Percentiles rank a stretch among this genome's conserved stretches.
Evolutionary conservation across 2,888 invertebrate genomes (phyloP).

Genomic region (Euspilapteryx auroguttella): DNA sequence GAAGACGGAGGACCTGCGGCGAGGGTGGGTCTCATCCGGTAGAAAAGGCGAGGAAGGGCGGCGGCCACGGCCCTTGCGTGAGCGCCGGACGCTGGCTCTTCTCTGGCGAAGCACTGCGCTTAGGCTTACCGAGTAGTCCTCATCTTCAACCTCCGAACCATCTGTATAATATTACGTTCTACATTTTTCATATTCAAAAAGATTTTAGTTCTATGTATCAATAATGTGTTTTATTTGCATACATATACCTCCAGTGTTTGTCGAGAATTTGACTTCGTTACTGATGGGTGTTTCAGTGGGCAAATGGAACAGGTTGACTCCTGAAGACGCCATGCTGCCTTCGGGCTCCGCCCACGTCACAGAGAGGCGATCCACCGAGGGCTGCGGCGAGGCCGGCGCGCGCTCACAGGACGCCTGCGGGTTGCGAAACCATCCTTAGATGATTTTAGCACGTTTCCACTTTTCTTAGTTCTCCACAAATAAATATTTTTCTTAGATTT

Average conservation of each 20-base stretch:
- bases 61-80: constrained; percentile 65
- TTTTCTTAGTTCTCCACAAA: no score
- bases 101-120: constrained; percentile 79
- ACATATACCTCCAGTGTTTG: constrained; percentile 21
- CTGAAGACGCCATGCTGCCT: constrained; percentile 46
- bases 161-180: constrained; percentile 18
- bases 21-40: constrained; percentile 32
- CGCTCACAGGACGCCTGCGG: constrained; percentile 39
- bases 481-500: no score
- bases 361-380: constrained; percentile 70
- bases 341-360: constrained; percentile 71
- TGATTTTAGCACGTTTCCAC: constrained; percentile 8
- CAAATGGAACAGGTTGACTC: constrained; percentile 42
- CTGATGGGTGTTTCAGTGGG: constrained; percentile 34
- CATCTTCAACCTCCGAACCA: constrained; percentile 77
- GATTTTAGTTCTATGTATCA: no score
- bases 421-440: no score
- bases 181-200: background rate
- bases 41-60: constrained; percentile 62
- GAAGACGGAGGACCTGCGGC: constrained; percentile 61
- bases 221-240: no score
- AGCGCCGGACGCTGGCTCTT: constrained; percentile 72
- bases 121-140: constrained; percentile 85
- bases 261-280: constrained; percentile 49
- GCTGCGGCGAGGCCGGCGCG: constrained; percentile 67